Base-by-base conservation (phyloP, 1,140 invertebrate species). In the Linepithema humile region DNA sequence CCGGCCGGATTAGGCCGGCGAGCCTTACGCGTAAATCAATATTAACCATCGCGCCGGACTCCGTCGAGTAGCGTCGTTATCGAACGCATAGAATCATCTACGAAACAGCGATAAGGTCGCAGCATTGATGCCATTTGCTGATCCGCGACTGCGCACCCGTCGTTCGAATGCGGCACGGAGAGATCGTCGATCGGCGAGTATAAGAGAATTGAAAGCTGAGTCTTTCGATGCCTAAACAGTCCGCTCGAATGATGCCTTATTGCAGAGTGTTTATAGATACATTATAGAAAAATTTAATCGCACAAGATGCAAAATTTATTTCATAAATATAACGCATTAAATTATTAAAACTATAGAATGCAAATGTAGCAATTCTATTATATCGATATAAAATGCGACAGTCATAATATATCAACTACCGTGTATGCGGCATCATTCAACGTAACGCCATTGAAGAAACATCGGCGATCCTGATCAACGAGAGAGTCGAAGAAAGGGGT, bases 1-100 rank as follows among this genome's bases (percentile, higher is more conserved):
- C 92, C 85, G 86, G 83, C 85, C 89, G 92, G 93, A 94, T 94
- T 94, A 94, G 91, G 91, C 91, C 91, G 88, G 90, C 88, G 85
- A 87, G 90, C 85, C 88, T 93, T 91, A 84, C 84, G 88, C 92
- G 92, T 94, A 93, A 93, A 94, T 94, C 93, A 94, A 94, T 94
- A 93, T 94, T 93, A 94, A 91, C 91, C 89, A 80, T 40, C 67
- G 84, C 80, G 65, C 48, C 80, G 62, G 77, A 88, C 78, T 74
- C 62, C 64, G 75, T 85, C 82, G 86, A 83, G 67, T 72, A 38
- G 78, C 57, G 59, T 12, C 64, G 88, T 89, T 89, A 88, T 89
- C 88, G 72, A 82, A 80, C 45, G 48, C 55, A 45, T 35, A 35
- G 62, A 53, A 86, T 82, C 84, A 45, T 84, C 64, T 48, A 73